phyloP scores from a whole-genome alignment of 2,113 vertebrate genomes.

The Cichladusa arquata region DNA sequence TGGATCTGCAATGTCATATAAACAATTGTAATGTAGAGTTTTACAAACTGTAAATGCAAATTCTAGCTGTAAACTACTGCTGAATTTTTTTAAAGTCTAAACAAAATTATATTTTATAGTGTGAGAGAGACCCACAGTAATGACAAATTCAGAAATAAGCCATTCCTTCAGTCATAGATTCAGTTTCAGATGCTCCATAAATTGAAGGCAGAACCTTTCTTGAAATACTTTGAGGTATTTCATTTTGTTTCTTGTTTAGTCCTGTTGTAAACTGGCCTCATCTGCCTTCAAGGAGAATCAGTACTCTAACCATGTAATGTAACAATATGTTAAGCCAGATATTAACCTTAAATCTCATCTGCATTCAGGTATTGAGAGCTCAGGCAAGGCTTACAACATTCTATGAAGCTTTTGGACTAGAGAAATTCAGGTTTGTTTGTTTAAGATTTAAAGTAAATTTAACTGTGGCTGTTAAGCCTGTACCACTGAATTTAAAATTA shows the following conservation, averaged over 20 bases:
- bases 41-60: not conserved
- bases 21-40: not conserved
- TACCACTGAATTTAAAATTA: not conserved
- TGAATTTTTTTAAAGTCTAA: not conserved
- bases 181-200: not conserved
- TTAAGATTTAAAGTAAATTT: not conserved
- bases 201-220: not conserved
- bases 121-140: not conserved
- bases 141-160: not conserved
- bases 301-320: not conserved
- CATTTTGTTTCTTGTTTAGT: not conserved
- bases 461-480: not conserved
- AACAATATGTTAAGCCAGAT: not conserved
- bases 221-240: not conserved
- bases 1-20: not conserved
- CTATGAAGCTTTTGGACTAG: conserved; percentile 83
- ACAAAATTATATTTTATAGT: not conserved
- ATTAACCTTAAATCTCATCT: not conserved
- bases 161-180: not conserved
- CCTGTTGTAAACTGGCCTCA: not conserved
- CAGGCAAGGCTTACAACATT: conserved; percentile 90
- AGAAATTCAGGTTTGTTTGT: conserved; percentile 85
- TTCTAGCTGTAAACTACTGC: not conserved
- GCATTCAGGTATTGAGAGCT: conserved; percentile 81
- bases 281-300: not conserved